These are phyloP conservation scores for Antedon mediterranea DNA, from an alignment of 53 echinoderm and acorn worm species.

Conservation along the genomic window DNA sequence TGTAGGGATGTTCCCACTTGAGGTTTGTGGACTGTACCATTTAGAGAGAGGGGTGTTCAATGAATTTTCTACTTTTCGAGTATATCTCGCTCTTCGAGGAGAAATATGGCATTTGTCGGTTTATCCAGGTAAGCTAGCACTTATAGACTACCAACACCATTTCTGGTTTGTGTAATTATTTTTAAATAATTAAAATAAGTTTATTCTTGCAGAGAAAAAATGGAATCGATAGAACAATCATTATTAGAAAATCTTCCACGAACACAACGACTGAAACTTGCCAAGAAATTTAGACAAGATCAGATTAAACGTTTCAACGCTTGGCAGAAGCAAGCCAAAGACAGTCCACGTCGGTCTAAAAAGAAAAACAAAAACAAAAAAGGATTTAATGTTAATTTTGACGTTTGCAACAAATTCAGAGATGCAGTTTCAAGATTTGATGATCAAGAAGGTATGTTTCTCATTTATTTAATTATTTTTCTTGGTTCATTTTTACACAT, in stretches of 20 bases:
- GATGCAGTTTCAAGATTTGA: slow-evolving; percentile 70
- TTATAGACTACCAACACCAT: too few species aligned
- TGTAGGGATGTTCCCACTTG: too few species aligned
- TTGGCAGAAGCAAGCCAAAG: slow-evolving; percentile 18
- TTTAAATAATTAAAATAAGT: too few species aligned
- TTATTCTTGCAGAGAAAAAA: slow-evolving; percentile 4
- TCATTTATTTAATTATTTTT: background rate
- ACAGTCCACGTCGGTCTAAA: background rate
- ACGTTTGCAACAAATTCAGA: slow-evolving; percentile 39
- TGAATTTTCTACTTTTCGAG: too few species aligned
- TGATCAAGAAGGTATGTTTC: slow-evolving; percentile 57
- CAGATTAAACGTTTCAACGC: slow-evolving; percentile 49
- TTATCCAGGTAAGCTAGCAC: too few species aligned
- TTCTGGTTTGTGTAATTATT: too few species aligned
- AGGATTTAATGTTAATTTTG: slow-evolving; percentile 45
- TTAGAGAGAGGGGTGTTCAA: too few species aligned
- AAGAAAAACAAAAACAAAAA: slow-evolving; percentile 29
- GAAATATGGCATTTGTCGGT: too few species aligned
- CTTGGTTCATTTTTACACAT: too few species aligned
- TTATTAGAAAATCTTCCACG: slow-evolving; percentile 49
- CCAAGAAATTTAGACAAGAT: slow-evolving; percentile 63
- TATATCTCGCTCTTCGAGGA: too few species aligned
- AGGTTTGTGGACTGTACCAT: too few species aligned
- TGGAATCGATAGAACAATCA: background rate
- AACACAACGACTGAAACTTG: slow-evolving; percentile 44